A percentile compares a stretch with the other conserved stretches of the same genome.
Evolutionary conservation across 1,140 invertebrate genomes (phyloP).

Genomic region (Sarcophaga peregrina): DNA sequence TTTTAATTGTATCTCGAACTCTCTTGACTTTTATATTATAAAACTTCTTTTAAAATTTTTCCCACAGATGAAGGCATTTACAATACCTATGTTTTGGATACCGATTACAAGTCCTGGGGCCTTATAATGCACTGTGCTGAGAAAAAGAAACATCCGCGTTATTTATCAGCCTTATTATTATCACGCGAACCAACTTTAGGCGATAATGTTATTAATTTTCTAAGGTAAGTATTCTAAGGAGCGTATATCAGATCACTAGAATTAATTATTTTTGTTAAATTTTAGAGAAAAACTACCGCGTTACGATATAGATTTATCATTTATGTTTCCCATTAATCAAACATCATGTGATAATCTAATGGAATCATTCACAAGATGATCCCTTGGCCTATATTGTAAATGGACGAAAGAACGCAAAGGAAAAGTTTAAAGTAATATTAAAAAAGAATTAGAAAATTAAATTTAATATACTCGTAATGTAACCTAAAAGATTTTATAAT

Average conservation of each 20-base stretch:
- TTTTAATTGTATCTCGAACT: too few species aligned
- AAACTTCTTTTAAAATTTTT: neutral
- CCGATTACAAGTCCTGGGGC: constrained; percentile 83
- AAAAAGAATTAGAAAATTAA: constrained; percentile 28
- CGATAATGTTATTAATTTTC: constrained; percentile 70
- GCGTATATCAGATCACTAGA: neutral
- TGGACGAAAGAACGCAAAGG: constrained; percentile 44
- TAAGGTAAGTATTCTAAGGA: constrained; percentile 47
- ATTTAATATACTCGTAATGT: neutral
- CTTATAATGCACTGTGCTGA: constrained; percentile 87
- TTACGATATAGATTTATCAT: constrained; percentile 84
- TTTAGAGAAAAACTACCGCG: constrained; percentile 72
- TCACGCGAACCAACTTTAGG: constrained; percentile 73
- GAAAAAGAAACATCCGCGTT: constrained; percentile 80
- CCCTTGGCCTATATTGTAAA: constrained; percentile 61
- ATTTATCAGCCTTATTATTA: constrained; percentile 85
- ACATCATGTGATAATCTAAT: constrained; percentile 62
- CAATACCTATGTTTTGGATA: constrained; percentile 86
- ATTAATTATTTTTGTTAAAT: constrained; percentile 54
- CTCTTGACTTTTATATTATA: neutral
- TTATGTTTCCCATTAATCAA: constrained; percentile 84
- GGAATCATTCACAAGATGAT: constrained; percentile 62
- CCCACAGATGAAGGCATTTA: constrained; percentile 85
- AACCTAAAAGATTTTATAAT: neutral
- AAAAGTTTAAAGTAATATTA: constrained; percentile 43